Percentiles rank a stretch among this genome's conserved stretches.
These are phyloP conservation scores for Takifugu rubripes DNA, from an alignment of 2,797 vertebrate species.

Conservation along the genomic window DNA sequence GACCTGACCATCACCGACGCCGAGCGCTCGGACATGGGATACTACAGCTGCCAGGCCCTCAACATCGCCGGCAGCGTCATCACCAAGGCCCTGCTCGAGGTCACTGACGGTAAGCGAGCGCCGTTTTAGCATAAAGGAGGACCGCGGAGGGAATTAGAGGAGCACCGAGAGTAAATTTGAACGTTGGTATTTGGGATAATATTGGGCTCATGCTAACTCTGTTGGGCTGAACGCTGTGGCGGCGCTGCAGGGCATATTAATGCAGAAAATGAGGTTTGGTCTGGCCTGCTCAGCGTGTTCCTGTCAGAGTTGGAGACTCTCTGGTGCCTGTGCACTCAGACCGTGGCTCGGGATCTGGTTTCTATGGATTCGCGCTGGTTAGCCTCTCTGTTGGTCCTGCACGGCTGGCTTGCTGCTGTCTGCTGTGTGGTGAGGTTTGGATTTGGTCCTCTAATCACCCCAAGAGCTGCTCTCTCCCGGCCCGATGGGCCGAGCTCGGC, in stretches of 20 bases:
- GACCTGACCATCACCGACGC: conserved; percentile 94
- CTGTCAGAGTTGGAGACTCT: conserved; percentile 71
- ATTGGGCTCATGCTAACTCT: conserved; percentile 48
- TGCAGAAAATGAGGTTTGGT: conserved; percentile 64
- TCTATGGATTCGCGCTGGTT: conserved; percentile 51
- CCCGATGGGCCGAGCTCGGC: conserved; percentile 47
- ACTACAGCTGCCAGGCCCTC: conserved; percentile 98
- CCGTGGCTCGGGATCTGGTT: conserved; percentile 60
- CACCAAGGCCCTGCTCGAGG: conserved; percentile 96
- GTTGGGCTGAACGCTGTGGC: conserved; percentile 54
- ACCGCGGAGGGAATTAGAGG: conserved; percentile 12
- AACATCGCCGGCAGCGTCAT: conserved; percentile 98
- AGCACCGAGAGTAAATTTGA: conserved; percentile 32
- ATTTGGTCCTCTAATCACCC: conserved; percentile 61
- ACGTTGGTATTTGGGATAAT: conserved; percentile 55
- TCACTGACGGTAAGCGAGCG: conserved; percentile 88
- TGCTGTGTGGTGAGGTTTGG: conserved; percentile 66
- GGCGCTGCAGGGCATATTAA: conserved; percentile 55
- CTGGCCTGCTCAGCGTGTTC: conserved; percentile 63
- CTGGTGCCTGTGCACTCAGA: conserved; percentile 72
- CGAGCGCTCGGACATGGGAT: conserved; percentile 90
- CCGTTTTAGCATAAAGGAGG: neutral
- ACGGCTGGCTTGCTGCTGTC: conserved; percentile 60
- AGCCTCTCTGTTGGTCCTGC: conserved; percentile 56
- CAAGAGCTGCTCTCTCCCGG: conserved; percentile 48